phyloP scores from a whole-genome alignment of 2,888 invertebrate species.

The Silvanus unidentatus region DNA sequence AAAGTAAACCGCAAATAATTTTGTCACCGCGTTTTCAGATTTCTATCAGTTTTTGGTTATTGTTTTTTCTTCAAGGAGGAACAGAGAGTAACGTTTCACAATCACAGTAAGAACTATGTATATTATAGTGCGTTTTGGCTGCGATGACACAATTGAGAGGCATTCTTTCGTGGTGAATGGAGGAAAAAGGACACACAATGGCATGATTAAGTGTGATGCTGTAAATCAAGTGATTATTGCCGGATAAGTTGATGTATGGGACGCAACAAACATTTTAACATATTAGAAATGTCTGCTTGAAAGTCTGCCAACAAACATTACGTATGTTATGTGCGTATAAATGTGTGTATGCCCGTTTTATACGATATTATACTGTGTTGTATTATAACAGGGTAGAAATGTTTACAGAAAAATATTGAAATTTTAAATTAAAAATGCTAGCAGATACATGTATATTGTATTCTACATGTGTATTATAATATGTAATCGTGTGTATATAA shows the following conservation, averaged over 20 bases:
- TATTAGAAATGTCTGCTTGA: conserved; percentile 27
- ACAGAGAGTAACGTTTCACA: no score
- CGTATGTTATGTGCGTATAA: conserved; percentile 1
- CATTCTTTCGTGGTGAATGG: no score
- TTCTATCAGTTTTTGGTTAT: no score
- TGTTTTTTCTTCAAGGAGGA: no score
- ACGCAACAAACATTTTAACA: conserved; percentile 27
- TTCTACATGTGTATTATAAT: no score
- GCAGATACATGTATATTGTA: no score
- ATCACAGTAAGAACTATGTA: no score
- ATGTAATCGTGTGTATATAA: no score
- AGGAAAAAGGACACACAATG: conserved; percentile 16
- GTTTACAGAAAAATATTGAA: conserved; percentile 14
- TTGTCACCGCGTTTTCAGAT: no score
- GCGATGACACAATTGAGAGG: no score
- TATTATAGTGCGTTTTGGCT: no score
- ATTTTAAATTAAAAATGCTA: conserved; percentile 9
- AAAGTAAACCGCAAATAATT: no score
- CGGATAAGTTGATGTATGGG: conserved; percentile 29
- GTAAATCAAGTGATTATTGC: conserved; percentile 38
- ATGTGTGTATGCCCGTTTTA: conserved; percentile 9
- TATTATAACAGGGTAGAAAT: conserved; percentile 10
- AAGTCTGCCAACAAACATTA: conserved; percentile 24
- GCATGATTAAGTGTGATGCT: conserved; percentile 36
- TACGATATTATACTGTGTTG: background rate